Evolutionary conservation across 2,797 vertebrate species (phyloP).

Genomic region (Iguana delicatissima): DNA sequence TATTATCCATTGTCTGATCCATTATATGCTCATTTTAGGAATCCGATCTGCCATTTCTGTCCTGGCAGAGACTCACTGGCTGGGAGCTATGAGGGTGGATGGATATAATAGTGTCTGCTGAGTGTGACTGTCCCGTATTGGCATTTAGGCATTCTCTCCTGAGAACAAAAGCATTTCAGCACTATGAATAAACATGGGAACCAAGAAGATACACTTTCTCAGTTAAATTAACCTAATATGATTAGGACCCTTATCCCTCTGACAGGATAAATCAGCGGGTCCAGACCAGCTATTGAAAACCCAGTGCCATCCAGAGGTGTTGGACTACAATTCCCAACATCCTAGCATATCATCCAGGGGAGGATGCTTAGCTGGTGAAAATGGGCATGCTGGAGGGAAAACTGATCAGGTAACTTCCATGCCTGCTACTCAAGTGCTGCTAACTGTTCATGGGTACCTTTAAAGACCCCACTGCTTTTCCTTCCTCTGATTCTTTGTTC

Average conservation of each 20-base stretch:
- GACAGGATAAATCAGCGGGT: neutral
- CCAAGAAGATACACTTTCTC: slow-evolving; percentile 4
- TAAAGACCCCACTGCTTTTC: neutral
- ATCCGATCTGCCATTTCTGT: slow-evolving; percentile 17
- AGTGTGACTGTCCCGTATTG: neutral
- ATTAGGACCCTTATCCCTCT: neutral
- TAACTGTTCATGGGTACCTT: neutral
- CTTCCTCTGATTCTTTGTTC: neutral
- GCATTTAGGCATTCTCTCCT: neutral
- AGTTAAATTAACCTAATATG: slow-evolving; percentile 2
- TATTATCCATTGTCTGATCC: slow-evolving; percentile 24
- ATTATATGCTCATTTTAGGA: slow-evolving; percentile 26
- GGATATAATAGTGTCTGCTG: neutral
- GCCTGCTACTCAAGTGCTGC: too few relatives aligned
- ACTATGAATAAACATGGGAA: neutral
- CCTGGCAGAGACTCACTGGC: neutral
- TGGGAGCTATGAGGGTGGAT: neutral
- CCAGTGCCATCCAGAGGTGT: too few relatives aligned
- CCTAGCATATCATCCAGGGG: too few relatives aligned
- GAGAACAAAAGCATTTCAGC: slow-evolving; percentile 9
- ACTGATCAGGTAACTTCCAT: too few relatives aligned
- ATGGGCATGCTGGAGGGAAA: too few relatives aligned
- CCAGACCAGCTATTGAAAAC: neutral
- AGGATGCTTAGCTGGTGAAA: neutral
- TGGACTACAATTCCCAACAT: too few relatives aligned